Base-by-base conservation (phyloP, 2,888 invertebrate species). In the Dynastes grantii region DNA sequence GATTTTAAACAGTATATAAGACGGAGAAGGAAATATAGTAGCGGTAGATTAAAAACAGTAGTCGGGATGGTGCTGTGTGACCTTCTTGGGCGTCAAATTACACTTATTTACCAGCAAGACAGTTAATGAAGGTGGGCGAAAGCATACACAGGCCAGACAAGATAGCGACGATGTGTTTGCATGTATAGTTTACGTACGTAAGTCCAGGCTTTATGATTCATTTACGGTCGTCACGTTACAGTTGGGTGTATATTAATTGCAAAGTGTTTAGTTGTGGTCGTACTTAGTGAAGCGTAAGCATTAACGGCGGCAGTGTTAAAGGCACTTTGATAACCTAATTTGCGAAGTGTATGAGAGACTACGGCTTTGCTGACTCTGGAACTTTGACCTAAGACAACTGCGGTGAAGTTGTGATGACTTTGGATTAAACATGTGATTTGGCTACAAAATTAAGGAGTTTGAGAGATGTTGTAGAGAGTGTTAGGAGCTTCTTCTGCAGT, bases 311-410 rank as follows among this genome's bases (percentile, higher is more conserved):
- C 22, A 27, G 3, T 45, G 40, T 40, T 73, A 16, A 58, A 58
- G 58, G 13, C 40, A 45, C 73, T 75, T 22, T 75, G 73, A 75
- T 75, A 75, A 75, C 73, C 58, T 75, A 75, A 75, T 75, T 61
- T 61, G 73, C 45, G 22, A 75, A 45, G 27, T 27, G 58, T n/a
- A 45, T 45, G 32, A 13, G 29, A 32, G 63, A 63, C 27, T 13
- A 63, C 8, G 29, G 29, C 63, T 29, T 27, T 27, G 63, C 22
- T 6, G 27, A 27, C 22, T n/a, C 9, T 51, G 45, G 40, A 68
- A 68, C 27, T 68, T 68, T 68, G 68, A 68, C 68, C 68, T 68
- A 51, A 68, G 51, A 27, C 51, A 68, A 68, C 68, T 68, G n/a
- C 65, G 40, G 45, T 49, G 2, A 68, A 68, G 68, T 68, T 68